Evolutionary conservation across 2,113 vertebrate species (phyloP).

Genomic region (Tonatia bakeri): DNA sequence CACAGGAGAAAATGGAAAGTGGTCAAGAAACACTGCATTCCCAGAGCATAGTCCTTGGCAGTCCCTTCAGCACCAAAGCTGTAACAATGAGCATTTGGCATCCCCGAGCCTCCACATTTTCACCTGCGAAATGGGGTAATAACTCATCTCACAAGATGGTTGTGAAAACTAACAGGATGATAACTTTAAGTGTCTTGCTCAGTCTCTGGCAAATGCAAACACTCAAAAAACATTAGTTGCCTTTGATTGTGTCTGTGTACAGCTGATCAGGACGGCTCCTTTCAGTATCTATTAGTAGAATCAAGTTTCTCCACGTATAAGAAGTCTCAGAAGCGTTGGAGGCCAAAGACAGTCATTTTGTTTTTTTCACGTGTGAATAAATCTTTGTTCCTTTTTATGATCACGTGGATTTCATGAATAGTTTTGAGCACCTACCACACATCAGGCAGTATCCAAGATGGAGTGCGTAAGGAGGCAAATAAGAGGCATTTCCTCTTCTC

Average conservation of each 20-base stretch:
- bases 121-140: neutral
- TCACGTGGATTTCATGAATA: neutral
- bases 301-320: neutral
- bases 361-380: neutral
- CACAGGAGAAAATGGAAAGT: neutral
- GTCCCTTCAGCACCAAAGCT: neutral
- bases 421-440: accelerated
- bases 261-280: neutral
- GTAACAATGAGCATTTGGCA: neutral
- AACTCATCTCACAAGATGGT: neutral
- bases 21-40: neutral
- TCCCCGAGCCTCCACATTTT: neutral
- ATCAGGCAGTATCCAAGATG: neutral
- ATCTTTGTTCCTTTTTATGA: neutral
- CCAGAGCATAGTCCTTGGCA: neutral
- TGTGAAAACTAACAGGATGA: neutral
- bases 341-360: neutral
- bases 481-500: neutral
- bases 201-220: neutral
- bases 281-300: neutral
- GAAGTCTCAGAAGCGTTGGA: neutral
- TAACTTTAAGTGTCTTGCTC: neutral
- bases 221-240: neutral
- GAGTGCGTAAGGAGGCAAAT: neutral
- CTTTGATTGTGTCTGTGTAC: neutral